Base-by-base conservation (phyloP, 2,797 vertebrate genomes). In the Esox masquinongy region DNA sequence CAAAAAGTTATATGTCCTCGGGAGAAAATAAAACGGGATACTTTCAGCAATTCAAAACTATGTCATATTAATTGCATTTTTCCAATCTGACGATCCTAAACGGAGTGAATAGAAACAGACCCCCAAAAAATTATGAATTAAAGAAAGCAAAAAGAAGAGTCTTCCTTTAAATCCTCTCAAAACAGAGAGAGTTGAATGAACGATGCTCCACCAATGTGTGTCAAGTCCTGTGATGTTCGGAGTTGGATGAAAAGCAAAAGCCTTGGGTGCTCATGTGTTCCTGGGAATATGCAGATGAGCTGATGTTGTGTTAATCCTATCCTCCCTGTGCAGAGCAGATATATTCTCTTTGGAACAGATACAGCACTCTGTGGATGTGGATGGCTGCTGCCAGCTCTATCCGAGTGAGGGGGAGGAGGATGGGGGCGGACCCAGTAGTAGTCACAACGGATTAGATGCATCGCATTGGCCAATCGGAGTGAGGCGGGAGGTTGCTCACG, bases 301-400 rank as follows among this genome's bases (percentile, higher is more conserved):
- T 85, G 90, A 89, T 84, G 84, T 79, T 81, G 86, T 79, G 86
- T 85, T 94, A 94, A 95, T 95, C 93, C 95, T 92, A 91, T 92
- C 92, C 91, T 93, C 91, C 91, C 90, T 89, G 94, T 85, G 91
- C 86, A 85, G 89, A 83, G 91, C 90, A 90, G 94, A 14, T 64
- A 95, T 94, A 94, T 92, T 92, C 93, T 95, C 94, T 89, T 94
- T 94, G 94, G 94, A 95, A 90, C 90, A 89, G 91, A 93, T 88
- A 90, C 93, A 88, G 92, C 88, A 74, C 93, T 83, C 92, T 93
- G 90, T 88, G 88, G 34, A 85, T 91, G 87, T 86, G 76, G 86
- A 22, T 91, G 93, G 91, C 93, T 92, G 90, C 90, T 93, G 87
- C 85, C 85, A 90, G 91, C 89, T 90, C 84, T 83, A 83, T 77